Evolutionary conservation across 2,888 invertebrate species (phyloP).

Genomic region (Nomada flava): DNA sequence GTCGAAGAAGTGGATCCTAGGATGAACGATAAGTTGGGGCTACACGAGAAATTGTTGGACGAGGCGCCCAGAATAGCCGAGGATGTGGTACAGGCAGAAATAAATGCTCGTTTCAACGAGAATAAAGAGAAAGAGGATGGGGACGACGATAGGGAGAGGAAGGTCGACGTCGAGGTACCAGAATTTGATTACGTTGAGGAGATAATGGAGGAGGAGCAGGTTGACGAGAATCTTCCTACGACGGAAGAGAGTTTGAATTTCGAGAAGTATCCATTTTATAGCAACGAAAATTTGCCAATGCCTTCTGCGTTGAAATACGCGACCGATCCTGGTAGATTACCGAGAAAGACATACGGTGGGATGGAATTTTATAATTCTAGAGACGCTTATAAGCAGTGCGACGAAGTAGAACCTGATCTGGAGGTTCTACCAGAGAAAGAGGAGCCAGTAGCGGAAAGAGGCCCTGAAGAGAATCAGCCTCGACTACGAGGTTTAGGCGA

Average conservation of each 20-base stretch:
- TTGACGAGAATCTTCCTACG: constrained; percentile 10
- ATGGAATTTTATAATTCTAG: constrained; percentile 90
- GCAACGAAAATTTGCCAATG: constrained; percentile 83
- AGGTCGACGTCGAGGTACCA: background rate
- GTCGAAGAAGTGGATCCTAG: background rate
- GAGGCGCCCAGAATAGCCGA: background rate
- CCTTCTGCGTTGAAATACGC: constrained; percentile 89
- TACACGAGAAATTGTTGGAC: background rate
- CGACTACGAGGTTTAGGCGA: constrained; percentile 88
- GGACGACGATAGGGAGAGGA: background rate
- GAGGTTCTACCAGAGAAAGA: constrained; percentile 79
- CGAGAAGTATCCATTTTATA: constrained; percentile 89
- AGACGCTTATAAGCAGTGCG: constrained; percentile 80
- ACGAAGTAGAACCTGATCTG: constrained; percentile 80
- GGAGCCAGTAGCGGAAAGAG: constrained; percentile 73
- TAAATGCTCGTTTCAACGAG: background rate
- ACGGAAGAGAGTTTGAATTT: constrained; percentile 61
- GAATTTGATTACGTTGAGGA: background rate
- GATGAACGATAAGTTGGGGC: background rate
- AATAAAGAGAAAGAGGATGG: background rate
- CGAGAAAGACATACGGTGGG: constrained; percentile 87
- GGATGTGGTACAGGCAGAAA: background rate
- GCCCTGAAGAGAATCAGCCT: constrained; percentile 75
- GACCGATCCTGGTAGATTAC: constrained; percentile 87
- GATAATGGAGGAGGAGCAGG: constrained; percentile 34